Conservation (phyloP, 2,888 invertebrate species). For the Atrina japonica region DNA sequence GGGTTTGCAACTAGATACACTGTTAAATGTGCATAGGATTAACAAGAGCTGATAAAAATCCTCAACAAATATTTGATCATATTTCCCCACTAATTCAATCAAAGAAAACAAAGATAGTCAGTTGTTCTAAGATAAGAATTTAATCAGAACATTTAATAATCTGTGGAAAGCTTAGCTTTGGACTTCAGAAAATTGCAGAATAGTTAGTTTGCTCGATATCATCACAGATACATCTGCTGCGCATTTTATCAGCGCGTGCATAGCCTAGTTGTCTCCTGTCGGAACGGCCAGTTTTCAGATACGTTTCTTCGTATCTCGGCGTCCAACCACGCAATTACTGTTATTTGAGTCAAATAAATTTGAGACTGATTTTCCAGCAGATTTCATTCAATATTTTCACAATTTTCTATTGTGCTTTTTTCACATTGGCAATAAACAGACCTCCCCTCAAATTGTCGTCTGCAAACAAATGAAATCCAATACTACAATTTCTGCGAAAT, state of each 20-base stretch:
- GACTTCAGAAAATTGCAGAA: slow-evolving; percentile 19
- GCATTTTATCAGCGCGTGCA: slow-evolving; percentile 23
- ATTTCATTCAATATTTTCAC: slow-evolving; percentile 32
- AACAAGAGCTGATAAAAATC: slow-evolving; percentile 17
- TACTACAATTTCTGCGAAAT: slow-evolving; percentile 34
- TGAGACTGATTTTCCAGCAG: slow-evolving; percentile 26
- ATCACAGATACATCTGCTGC: slow-evolving; percentile 26
- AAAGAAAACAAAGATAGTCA: slow-evolving; percentile 35
- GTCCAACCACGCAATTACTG: slow-evolving; percentile 19
- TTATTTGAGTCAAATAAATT: slow-evolving; percentile 14
- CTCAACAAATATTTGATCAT: slow-evolving; percentile 35
- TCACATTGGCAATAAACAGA: slow-evolving; percentile 17
- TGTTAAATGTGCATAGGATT: slow-evolving; percentile 3
- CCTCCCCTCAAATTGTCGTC: slow-evolving; percentile 34
- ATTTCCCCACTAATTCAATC: slow-evolving; percentile 29
- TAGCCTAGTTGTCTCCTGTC: slow-evolving; percentile 22
- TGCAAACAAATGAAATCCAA: slow-evolving; percentile 45
- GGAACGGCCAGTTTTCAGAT: neutral
- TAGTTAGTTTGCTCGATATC: slow-evolving; percentile 20
- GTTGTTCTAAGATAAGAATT: slow-evolving; percentile 26
- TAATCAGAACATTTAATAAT: slow-evolving; percentile 28
- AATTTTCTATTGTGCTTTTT: slow-evolving; percentile 21
- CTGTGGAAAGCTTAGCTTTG: slow-evolving; percentile 12
- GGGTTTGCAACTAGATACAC: too few relatives aligned
- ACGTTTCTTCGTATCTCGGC: neutral